phyloP scores from a whole-genome alignment of 2,888 invertebrate genomes.

The Leucophora obtusa region DNA sequence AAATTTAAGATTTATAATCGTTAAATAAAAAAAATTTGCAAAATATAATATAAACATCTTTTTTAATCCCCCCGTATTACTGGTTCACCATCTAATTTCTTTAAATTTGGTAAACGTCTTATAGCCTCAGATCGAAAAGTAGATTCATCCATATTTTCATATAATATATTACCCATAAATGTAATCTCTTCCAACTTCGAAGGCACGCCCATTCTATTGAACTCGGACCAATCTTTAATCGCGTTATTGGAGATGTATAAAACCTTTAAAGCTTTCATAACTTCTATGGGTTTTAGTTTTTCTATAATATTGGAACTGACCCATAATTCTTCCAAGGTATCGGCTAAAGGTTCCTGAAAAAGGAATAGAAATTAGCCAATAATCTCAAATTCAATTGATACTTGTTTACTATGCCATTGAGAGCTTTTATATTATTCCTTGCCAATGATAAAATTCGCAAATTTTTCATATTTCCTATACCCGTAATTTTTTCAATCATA shows the following conservation, averaged over 20 bases:
- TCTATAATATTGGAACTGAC: constrained; percentile 96
- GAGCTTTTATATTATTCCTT: constrained; percentile 93
- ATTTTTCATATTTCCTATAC: constrained; percentile 89
- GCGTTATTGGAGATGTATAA: constrained; percentile 90
- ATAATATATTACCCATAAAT: constrained; percentile 89
- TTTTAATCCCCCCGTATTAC: constrained; percentile 71
- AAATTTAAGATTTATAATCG: neutral
- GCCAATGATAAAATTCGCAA: constrained; percentile 90
- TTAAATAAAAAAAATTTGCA: constrained; percentile 1
- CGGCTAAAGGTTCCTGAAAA: constrained; percentile 87
- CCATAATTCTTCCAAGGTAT: constrained; percentile 95
- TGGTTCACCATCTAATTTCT: constrained; percentile 90
- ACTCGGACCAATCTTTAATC: constrained; percentile 94
- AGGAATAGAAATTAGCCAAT: neutral
- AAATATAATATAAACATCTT: constrained; percentile 2
- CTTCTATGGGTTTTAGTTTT: constrained; percentile 92
- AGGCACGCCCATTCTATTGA: constrained; percentile 87
- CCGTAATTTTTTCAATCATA: constrained; percentile 94
- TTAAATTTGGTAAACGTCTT: constrained; percentile 85
- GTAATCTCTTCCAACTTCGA: constrained; percentile 87
- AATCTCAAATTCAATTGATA: neutral
- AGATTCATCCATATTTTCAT: constrained; percentile 86
- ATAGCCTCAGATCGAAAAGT: constrained; percentile 86
- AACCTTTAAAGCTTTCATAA: constrained; percentile 89
- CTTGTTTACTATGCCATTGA: constrained; percentile 86